Conservation (phyloP, 2,113 vertebrate genomes). For the zebrafish (Danio rerio) region DNA sequence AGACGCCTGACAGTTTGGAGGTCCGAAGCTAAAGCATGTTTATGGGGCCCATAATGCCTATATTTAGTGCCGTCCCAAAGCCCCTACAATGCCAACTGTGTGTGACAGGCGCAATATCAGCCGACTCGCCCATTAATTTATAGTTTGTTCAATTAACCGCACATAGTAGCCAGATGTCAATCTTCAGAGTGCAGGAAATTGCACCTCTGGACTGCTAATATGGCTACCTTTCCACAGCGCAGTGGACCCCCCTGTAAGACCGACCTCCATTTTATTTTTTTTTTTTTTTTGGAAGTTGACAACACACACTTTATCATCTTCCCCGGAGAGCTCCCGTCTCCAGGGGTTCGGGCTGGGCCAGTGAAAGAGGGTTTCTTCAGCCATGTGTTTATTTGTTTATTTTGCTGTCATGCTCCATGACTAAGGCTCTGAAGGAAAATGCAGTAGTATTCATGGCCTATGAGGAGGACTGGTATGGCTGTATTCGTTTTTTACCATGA, state of each 20-base stretch:
- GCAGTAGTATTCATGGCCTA: constrained; percentile 81
- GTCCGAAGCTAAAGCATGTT: constrained; percentile 82
- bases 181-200: constrained; percentile 87
- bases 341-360: constrained; percentile 75
- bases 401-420: constrained; percentile 89
- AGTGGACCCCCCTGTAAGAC: constrained; percentile 73
- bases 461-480: constrained; percentile 81
- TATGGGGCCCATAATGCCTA: constrained; percentile 83
- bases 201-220: constrained; percentile 86
- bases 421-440: constrained; percentile 82
- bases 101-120: constrained; percentile 79
- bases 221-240: constrained; percentile 82
- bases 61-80: constrained; percentile 82
- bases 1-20: constrained; percentile 82
- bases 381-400: constrained; percentile 92
- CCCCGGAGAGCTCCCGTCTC: constrained; percentile 81
- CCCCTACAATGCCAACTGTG: constrained; percentile 86
- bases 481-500: constrained; percentile 86
- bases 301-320: constrained; percentile 88
- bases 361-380: constrained; percentile 85
- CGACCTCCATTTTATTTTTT: constrained; percentile 17
- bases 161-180: constrained; percentile 87
- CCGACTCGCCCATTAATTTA: constrained; percentile 85
- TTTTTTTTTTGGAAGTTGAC: constrained; percentile 71
- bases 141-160: constrained; percentile 90